Evolutionary conservation across 2,888 invertebrate species (phyloP), one percentile per base, ranked within the genome.

Genomic region (Metellina segmentata): DNA sequence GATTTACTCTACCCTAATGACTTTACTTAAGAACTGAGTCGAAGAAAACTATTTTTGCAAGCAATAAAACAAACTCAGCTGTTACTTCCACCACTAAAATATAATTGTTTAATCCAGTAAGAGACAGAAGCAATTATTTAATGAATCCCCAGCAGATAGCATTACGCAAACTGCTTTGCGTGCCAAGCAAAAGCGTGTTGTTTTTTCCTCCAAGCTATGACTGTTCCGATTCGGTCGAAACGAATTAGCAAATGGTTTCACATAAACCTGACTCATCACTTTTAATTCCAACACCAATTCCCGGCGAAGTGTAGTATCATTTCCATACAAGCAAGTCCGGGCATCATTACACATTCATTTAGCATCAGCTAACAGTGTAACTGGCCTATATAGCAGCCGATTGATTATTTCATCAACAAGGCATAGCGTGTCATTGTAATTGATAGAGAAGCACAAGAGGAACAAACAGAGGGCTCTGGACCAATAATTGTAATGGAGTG

Each of bases 331-430:
- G 70, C 70, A 49, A 81, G 34, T 75, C 49, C 48, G n/a, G 78
- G 78, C 83, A 78, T 87, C 91, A 83, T 91, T 91, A 91, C 82
- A 77, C 52, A 77, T 77, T 70, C 86, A 91, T 87, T 85, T 85
- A 85, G 79, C 81, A 85, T 72, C 70, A 52, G 51, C 85, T 81
- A 85, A 90, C 70, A 77, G 71, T n/a, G 70, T 53, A 86, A 49
- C 85, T 74, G 70, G 53, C 48, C 86, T 53, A 85, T 90, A 78
- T 81, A 75, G 81, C 34, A 61, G 75, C 52, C 88, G 88, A 88
- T 88, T 91, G 91, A 91, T 91, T 88, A 88, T 91, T 88, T 91
- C 91, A 91, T 91, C 91, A 91, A 85, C 87, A 83, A 79, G 78
- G 87, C 53, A 88, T 88, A 72, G 87, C 87, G 91, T 88, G 87